phyloP scores from a whole-genome alignment of 2,797 vertebrate species.

The Eidolon dupreanum region DNA sequence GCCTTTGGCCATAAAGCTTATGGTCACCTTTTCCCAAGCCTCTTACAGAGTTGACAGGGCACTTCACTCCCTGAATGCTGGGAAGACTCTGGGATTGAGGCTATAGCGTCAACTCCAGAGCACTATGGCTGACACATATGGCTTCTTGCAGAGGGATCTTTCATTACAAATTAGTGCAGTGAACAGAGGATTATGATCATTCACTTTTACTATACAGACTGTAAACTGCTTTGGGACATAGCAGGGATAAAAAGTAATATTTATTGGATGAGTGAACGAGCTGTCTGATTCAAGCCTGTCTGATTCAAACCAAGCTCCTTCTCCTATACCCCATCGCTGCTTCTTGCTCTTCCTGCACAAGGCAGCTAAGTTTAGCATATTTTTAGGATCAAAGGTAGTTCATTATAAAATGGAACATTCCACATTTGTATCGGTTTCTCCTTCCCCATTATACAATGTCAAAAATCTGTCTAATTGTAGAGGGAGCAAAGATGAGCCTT shows the following conservation, averaged over 20 bases:
- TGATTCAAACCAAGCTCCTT: background rate
- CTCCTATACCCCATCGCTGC: background rate
- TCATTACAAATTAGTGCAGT: background rate
- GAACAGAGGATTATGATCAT: background rate
- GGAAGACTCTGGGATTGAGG: background rate
- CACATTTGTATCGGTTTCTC: background rate
- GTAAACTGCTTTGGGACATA: background rate
- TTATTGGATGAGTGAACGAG: background rate
- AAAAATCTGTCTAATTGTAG: slow-evolving; percentile 2
- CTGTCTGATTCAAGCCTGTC: background rate
- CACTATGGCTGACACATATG: background rate
- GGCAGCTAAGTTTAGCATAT: background rate
- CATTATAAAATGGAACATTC: background rate
- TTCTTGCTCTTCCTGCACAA: background rate
- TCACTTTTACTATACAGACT: background rate
- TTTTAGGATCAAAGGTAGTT: background rate
- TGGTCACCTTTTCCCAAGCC: background rate
- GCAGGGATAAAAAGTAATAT: background rate
- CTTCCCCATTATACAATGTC: background rate
- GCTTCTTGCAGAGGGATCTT: background rate
- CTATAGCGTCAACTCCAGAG: background rate
- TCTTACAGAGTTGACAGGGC: background rate
- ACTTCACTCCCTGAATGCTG: background rate
- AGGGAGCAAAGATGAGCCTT: background rate
- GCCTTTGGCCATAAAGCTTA: background rate